Evolutionary conservation across 2,113 vertebrate species (phyloP).

Genomic region (Campylomormyrus tamandua): DNA sequence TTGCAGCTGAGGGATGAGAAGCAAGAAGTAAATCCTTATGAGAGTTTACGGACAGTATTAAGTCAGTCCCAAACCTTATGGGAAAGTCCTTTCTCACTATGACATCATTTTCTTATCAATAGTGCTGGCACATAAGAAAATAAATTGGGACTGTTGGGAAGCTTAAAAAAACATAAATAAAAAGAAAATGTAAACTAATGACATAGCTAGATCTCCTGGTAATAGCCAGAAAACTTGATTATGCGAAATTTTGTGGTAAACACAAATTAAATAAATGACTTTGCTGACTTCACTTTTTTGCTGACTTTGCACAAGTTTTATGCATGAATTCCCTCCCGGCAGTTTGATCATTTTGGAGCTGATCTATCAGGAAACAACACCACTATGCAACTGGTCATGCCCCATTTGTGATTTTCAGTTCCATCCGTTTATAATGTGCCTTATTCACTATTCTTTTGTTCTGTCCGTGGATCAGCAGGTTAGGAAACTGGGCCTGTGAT

Average conservation of each 20-base stretch:
- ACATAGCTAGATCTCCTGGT: not conserved
- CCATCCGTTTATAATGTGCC: not conserved
- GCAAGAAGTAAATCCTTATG: not conserved
- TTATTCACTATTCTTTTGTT: not conserved
- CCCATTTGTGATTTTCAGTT: not conserved
- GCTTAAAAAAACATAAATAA: not conserved
- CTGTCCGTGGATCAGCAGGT: too few relatives aligned
- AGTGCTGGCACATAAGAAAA: not conserved
- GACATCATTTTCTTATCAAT: slow-evolving; percentile 5
- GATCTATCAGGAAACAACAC: not conserved
- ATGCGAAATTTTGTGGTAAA: not conserved
- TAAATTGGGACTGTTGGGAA: not conserved
- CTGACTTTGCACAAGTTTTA: not conserved
- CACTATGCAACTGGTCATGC: not conserved
- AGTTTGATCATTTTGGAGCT: not conserved
- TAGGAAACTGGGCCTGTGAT: too few relatives aligned
- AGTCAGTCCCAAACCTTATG: not conserved
- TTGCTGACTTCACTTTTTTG: not conserved
- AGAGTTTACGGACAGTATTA: not conserved
- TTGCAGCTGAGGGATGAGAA: not conserved
- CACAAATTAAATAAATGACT: not conserved
- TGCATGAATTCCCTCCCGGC: not conserved
- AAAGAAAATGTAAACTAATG: not conserved
- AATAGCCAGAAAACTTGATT: not conserved
- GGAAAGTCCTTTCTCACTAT: not conserved